A percentile compares a stretch with the other conserved stretches of the same genome.
phyloP scores from a whole-genome alignment of 2,888 invertebrate species.

The Linyphia triangularis region DNA sequence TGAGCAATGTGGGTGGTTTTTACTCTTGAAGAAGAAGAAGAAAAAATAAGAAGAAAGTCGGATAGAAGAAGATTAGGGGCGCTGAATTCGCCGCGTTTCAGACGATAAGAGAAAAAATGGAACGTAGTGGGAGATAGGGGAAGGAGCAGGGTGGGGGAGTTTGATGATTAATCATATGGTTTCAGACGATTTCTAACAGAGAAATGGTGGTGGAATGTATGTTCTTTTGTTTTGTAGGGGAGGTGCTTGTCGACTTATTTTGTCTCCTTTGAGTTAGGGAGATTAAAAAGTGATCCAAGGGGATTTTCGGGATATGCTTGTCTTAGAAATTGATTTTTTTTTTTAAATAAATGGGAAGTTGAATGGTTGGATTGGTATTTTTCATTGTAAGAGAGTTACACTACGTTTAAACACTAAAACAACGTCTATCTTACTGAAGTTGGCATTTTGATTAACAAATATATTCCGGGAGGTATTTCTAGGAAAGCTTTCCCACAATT shows the following conservation, averaged over 20 bases:
- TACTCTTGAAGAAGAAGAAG: not conserved
- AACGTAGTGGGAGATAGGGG: not conserved
- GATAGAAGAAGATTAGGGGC: not conserved
- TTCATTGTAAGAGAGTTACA: no score
- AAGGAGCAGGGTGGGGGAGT: not conserved
- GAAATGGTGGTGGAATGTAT: not conserved
- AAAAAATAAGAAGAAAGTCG: no score
- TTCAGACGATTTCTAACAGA: not conserved
- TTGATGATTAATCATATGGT: constrained; percentile 11
- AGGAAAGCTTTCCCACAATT: no score
- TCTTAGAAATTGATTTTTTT: not conserved
- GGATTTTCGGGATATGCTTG: not conserved
- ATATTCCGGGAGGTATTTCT: no score
- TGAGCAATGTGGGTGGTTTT: constrained; percentile 24
- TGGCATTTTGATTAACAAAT: no score
- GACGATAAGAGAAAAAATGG: not conserved
- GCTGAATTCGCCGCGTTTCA: no score
- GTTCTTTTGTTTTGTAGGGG: constrained; percentile 20
- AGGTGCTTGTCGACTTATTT: constrained; percentile 1
- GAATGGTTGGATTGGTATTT: no score
- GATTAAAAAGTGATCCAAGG: not conserved
- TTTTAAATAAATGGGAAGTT: not conserved
- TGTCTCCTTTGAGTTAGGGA: no score
- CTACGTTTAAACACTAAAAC: no score
- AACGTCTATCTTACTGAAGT: no score